These are phyloP conservation scores for Speoplatyrhinus poulsoni DNA, from an alignment of 2,113 vertebrate genomes.

Conservation along the genomic window DNA sequence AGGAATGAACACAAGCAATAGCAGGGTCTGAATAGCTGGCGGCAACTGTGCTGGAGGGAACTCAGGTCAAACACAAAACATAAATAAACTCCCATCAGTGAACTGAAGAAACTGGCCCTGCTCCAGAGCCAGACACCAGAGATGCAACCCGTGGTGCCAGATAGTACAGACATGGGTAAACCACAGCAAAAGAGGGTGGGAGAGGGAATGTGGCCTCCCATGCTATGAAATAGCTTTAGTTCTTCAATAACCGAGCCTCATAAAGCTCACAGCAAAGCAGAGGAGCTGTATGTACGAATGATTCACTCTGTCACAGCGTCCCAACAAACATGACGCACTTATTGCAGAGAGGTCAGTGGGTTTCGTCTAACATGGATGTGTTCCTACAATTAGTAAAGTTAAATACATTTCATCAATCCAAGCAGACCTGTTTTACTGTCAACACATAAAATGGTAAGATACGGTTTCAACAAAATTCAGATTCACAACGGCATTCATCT, in stretches of 20 bases:
- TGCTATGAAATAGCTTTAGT: constrained; percentile 1
- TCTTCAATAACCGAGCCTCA: not conserved
- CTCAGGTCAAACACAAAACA: constrained; percentile 34
- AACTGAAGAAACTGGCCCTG: constrained; percentile 20
- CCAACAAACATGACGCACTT: constrained; percentile 11
- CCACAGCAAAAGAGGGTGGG: constrained; percentile 19
- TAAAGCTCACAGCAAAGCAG: constrained; percentile 6
- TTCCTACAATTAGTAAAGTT: not conserved
- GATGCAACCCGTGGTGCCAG: constrained; percentile 13
- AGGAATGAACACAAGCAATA: constrained; percentile 29
- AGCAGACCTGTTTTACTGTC: not conserved
- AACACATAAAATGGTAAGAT: not conserved
- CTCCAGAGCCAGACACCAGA: constrained; percentile 9
- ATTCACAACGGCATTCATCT: not conserved
- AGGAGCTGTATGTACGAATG: not conserved
- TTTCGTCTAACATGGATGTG: not conserved
- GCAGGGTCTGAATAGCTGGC: constrained; percentile 13
- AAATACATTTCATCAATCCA: not conserved
- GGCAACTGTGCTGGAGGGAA: constrained; percentile 22
- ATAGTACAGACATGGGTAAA: constrained; percentile 19
- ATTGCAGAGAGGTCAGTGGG: not conserved
- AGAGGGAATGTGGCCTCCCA: constrained; percentile 1
- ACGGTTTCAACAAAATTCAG: not conserved
- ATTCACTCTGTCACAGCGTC: not conserved
- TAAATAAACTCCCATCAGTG: constrained; percentile 29